These are phyloP conservation scores for Neolamprologus sp. DNA, from an alignment of 2,113 vertebrate genomes.

Conservation along the genomic window DNA sequence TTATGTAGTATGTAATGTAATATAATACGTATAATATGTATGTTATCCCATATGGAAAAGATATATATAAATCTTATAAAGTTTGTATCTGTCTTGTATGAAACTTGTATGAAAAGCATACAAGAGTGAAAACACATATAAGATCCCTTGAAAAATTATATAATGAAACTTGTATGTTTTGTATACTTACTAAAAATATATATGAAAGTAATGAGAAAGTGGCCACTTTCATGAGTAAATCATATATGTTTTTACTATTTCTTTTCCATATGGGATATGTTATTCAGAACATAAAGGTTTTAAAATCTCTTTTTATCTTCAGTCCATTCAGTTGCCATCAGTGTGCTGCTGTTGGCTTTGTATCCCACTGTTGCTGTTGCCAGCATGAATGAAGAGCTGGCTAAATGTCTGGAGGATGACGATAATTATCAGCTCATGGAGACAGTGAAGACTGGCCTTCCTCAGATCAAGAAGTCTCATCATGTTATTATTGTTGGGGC, in stretches of 20 bases:
- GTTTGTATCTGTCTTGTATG: no score
- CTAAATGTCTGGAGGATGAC: background rate
- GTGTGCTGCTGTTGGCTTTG: background rate
- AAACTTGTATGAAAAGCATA: no score
- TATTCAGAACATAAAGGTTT: accelerated
- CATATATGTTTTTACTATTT: no score
- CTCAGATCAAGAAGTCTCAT: accelerated
- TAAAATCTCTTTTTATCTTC: background rate
- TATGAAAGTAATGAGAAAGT: no score
- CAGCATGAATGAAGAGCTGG: background rate
- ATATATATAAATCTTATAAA: no score
- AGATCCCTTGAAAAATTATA: no score
- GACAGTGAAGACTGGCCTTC: background rate
- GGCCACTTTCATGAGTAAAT: no score
- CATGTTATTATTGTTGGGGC: conserved; percentile 28
- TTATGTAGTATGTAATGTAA: background rate
- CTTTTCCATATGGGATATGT: no score
- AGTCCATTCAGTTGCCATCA: background rate
- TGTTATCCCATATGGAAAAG: no score
- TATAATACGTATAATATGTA: accelerated
- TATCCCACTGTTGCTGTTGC: background rate
- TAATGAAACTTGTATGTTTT: no score
- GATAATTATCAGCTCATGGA: background rate
- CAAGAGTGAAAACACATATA: no score
- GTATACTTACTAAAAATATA: no score